These are phyloP conservation scores for Bombus pascuorum DNA, from an alignment of 1,140 invertebrate species.

Conservation along the genomic window DNA sequence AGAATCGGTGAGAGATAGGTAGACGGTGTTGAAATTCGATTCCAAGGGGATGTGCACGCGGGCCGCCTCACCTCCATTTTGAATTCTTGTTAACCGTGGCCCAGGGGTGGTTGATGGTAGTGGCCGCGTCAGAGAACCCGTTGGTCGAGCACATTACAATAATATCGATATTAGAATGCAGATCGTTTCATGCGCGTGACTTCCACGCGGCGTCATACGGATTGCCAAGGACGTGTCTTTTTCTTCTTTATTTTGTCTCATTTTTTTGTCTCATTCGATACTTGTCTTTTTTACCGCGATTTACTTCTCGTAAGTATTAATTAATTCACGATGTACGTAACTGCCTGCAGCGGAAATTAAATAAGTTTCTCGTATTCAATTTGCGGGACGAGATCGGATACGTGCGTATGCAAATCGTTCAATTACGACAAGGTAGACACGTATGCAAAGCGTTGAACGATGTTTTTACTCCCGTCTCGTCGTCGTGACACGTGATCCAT, in stretches of 20 bases:
- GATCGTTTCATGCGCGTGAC: background rate
- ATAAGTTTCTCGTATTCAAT: no score
- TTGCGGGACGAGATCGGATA: background rate
- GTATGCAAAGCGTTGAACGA: background rate
- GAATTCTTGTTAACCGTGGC: constrained; percentile 28
- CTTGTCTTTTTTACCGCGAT: background rate
- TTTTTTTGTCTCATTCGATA: no score
- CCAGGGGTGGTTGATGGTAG: background rate
- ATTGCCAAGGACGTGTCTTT: constrained; percentile 5
- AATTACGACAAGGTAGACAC: constrained; percentile 8
- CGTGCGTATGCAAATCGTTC: background rate
- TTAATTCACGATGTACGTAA: background rate
- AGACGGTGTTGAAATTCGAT: constrained; percentile 35
- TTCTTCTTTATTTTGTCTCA: background rate
- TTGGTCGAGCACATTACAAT: background rate
- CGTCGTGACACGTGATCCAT: background rate
- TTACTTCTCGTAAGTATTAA: background rate
- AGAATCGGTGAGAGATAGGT: constrained; percentile 4
- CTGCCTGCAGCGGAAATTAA: background rate
- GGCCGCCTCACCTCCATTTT: constrained; percentile 38
- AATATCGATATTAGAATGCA: constrained; percentile 13
- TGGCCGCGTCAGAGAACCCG: background rate
- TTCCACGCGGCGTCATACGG: background rate
- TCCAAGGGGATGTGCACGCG: background rate
- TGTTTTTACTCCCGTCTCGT: background rate